These are phyloP conservation scores for Amiota minor DNA, from an alignment of 2,888 invertebrate genomes.

Conservation along the genomic window DNA sequence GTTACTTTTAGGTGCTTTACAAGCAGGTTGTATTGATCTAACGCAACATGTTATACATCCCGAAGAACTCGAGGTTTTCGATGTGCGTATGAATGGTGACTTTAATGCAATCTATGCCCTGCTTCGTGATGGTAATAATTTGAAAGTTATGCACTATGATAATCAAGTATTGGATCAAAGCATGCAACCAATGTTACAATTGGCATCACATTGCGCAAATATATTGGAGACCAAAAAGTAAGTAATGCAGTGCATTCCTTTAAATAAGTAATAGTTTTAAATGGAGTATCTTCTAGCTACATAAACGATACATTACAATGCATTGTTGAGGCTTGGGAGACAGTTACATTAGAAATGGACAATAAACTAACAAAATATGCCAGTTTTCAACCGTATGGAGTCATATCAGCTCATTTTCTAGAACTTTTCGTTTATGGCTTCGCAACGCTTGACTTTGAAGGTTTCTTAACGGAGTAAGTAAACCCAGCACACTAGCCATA, in stretches of 20 bases:
- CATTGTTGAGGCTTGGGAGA: conserved; percentile 94
- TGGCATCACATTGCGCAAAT: conserved; percentile 84
- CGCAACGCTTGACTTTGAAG: conserved; percentile 71
- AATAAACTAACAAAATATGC: conserved; percentile 92
- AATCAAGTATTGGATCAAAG: conserved; percentile 69
- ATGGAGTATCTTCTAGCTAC: conserved; percentile 64
- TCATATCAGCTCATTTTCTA: conserved; percentile 91
- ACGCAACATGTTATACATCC: conserved; percentile 76
- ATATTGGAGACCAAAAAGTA: conserved; percentile 80
- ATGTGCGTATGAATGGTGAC: conserved; percentile 81
- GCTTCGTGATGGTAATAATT: conserved; percentile 77
- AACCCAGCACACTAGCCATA: conserved; percentile 13
- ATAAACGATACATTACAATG: conserved; percentile 85
- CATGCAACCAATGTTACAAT: conserved; percentile 71
- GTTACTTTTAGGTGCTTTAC: conserved; percentile 88
- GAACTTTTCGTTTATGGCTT: conserved; percentile 89
- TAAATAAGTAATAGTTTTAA: background rate
- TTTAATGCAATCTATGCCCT: conserved; percentile 81
- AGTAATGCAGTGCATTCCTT: background rate
- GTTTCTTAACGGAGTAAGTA: conserved; percentile 71
- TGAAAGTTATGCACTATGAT: conserved; percentile 76
- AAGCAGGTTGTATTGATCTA: conserved; percentile 81
- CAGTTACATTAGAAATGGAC: conserved; percentile 93
- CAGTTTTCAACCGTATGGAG: conserved; percentile 84
- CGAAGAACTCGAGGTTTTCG: conserved; percentile 77